Conservation (phyloP, 1,140 invertebrate species). For the Lutraria rhynchaena region DNA sequence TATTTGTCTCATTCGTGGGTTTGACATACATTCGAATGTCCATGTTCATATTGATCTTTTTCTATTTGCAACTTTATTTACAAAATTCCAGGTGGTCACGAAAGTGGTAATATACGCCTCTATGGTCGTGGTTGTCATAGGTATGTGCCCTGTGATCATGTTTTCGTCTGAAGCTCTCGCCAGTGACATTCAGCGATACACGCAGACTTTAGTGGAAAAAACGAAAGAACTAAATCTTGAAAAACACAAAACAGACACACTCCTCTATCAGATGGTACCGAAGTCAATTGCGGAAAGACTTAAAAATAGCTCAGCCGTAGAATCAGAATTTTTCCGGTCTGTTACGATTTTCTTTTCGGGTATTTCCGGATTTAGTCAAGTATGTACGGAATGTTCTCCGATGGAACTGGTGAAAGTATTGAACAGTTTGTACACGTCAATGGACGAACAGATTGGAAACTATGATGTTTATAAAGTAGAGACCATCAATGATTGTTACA, state of each 20-base stretch:
- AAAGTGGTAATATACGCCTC: slow-evolving; percentile 56
- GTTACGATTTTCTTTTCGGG: slow-evolving; percentile 88
- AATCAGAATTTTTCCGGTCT: slow-evolving; percentile 81
- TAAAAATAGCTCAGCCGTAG: slow-evolving; percentile 79
- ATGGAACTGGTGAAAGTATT: slow-evolving; percentile 87
- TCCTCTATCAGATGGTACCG: slow-evolving; percentile 85
- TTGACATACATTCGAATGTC: too few species aligned
- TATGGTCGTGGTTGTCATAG: slow-evolving; percentile 70
- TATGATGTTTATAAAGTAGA: slow-evolving; percentile 80
- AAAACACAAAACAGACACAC: slow-evolving; percentile 78
- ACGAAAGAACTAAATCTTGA: slow-evolving; percentile 79
- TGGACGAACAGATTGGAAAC: slow-evolving; percentile 74
- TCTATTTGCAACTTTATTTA: too few species aligned
- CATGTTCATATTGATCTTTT: too few species aligned
- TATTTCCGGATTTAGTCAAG: slow-evolving; percentile 90
- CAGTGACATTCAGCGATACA: slow-evolving; percentile 79
- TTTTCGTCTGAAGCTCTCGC: slow-evolving; percentile 73
- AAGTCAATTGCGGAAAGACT: slow-evolving; percentile 81
- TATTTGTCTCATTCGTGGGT: too few species aligned
- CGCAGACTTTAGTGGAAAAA: slow-evolving; percentile 77
- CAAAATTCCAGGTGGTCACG: slow-evolving; percentile 30
- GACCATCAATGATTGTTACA: slow-evolving; percentile 80
- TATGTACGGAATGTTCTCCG: slow-evolving; percentile 92
- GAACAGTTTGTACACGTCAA: slow-evolving; percentile 76
- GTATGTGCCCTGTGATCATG: slow-evolving; percentile 75